Conservation (phyloP, 2,797 vertebrate genomes). For the Labeo calbasu region DNA sequence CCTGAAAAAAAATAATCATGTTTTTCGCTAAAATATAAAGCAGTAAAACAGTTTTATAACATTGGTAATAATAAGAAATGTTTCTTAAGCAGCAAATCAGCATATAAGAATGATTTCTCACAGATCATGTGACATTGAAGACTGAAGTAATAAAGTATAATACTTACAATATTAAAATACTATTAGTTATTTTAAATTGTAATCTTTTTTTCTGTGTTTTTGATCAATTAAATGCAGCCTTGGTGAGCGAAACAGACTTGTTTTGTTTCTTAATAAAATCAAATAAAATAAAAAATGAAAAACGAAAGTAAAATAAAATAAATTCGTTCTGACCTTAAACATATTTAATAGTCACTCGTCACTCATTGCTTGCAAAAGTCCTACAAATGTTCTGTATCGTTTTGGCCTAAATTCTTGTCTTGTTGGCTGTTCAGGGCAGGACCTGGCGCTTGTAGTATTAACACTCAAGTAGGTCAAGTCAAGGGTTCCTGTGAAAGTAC, state of each 20-base stretch:
- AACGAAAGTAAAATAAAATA: too few relatives aligned
- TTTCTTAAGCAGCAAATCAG: background rate
- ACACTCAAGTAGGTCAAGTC: slow-evolving; percentile 18
- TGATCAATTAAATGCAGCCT: background rate
- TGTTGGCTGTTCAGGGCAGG: background rate
- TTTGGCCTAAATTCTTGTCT: slow-evolving; percentile 4
- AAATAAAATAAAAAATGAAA: background rate
- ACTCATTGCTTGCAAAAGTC: background rate
- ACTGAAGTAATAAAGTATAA: background rate
- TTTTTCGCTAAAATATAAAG: background rate
- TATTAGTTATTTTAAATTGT: background rate
- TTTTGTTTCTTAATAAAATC: background rate
- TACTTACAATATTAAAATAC: too few relatives aligned
- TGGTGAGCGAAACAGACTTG: background rate
- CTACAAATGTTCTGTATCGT: background rate
- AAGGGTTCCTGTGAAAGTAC: slow-evolving; percentile 12
- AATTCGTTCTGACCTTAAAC: background rate
- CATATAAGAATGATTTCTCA: background rate
- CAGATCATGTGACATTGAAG: background rate
- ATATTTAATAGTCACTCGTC: background rate
- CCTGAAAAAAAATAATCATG: background rate
- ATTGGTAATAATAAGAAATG: background rate
- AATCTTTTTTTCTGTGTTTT: background rate
- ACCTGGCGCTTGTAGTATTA: background rate
- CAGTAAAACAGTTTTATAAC: background rate